Percentiles rank a stretch among this genome's conserved stretches.
Evolutionary conservation across 1,140 invertebrate genomes (phyloP).

Genomic region (Ceratina calcarata): DNA sequence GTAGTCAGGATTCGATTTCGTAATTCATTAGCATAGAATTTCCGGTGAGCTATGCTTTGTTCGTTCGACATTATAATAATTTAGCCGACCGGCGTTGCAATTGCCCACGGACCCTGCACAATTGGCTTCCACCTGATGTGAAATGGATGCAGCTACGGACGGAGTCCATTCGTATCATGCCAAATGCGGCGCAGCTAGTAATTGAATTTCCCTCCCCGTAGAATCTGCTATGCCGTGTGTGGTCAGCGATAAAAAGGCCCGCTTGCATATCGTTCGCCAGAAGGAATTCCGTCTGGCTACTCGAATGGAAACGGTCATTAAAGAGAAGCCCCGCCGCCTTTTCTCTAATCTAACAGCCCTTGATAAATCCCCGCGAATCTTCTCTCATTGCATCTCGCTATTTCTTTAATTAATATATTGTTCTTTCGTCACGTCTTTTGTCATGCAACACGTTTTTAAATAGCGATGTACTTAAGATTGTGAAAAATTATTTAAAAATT

Average conservation of each 20-base stretch:
- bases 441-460: no score
- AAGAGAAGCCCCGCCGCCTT: no score
- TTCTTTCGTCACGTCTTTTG: no score
- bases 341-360: no score
- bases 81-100: slow-evolving; percentile 44
- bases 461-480: no score
- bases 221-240: neutral
- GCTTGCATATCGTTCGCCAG: neutral
- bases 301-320: no score
- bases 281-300: neutral
- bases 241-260: slow-evolving; percentile 22
- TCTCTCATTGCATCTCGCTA: no score
- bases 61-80: slow-evolving; percentile 59
- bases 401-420: no score
- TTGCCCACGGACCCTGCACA: slow-evolving; percentile 32
- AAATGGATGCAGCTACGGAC: slow-evolving; percentile 59
- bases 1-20: slow-evolving; percentile 45
- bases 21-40: slow-evolving; percentile 64
- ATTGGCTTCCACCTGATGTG: slow-evolving; percentile 59
- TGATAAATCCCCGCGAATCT: no score
- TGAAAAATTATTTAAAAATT: no score
- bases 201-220: slow-evolving; percentile 53
- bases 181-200: slow-evolving; percentile 58
- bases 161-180: slow-evolving; percentile 49
- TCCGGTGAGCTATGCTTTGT: slow-evolving; percentile 52